Evolutionary conservation across 2,888 invertebrate genomes (phyloP).

Genomic region (Busseola fusca): DNA sequence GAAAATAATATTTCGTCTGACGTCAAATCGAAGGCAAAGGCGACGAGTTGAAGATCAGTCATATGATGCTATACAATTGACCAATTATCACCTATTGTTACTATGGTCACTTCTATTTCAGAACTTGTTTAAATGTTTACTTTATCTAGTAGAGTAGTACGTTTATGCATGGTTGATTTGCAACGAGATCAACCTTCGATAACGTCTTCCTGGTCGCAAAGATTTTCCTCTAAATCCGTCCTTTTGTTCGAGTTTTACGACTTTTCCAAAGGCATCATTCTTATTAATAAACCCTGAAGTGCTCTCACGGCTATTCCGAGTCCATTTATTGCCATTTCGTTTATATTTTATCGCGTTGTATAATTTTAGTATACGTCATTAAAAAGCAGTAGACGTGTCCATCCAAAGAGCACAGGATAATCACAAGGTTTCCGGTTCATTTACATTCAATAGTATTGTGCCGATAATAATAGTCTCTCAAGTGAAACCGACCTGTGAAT

Average conservation of each 20-base stretch:
- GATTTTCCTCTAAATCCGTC: slow-evolving; percentile 60
- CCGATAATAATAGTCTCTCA: slow-evolving; percentile 65
- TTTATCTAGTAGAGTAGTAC: slow-evolving; percentile 41
- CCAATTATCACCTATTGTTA: slow-evolving; percentile 57
- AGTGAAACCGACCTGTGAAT: slow-evolving; percentile 46
- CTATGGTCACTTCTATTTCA: slow-evolving; percentile 52
- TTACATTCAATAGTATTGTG: slow-evolving; percentile 78
- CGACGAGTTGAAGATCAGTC: slow-evolving; percentile 33
- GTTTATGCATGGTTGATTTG: slow-evolving; percentile 68
- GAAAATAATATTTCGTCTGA: slow-evolving; percentile 24
- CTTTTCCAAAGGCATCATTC: slow-evolving; percentile 17
- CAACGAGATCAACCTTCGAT: slow-evolving; percentile 68
- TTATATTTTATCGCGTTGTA: slow-evolving; percentile 42
- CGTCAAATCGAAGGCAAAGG: slow-evolving; percentile 47
- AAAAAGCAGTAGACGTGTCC: slow-evolving; percentile 55
- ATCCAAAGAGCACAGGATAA: slow-evolving; percentile 57
- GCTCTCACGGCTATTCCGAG: slow-evolving; percentile 26
- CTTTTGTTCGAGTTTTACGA: slow-evolving; percentile 29
- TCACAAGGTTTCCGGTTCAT: slow-evolving; percentile 74
- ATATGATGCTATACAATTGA: slow-evolving; percentile 56
- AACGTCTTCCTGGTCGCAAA: slow-evolving; percentile 62
- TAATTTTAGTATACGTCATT: slow-evolving; percentile 50
- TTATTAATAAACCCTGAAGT: slow-evolving; percentile 26
- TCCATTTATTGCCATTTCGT: slow-evolving; percentile 49
- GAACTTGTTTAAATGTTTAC: slow-evolving; percentile 32